A percentile compares a stretch with the other conserved stretches of the same genome.
Conservation (phyloP, 2,113 vertebrate species). For the Panthera uncia region DNA sequence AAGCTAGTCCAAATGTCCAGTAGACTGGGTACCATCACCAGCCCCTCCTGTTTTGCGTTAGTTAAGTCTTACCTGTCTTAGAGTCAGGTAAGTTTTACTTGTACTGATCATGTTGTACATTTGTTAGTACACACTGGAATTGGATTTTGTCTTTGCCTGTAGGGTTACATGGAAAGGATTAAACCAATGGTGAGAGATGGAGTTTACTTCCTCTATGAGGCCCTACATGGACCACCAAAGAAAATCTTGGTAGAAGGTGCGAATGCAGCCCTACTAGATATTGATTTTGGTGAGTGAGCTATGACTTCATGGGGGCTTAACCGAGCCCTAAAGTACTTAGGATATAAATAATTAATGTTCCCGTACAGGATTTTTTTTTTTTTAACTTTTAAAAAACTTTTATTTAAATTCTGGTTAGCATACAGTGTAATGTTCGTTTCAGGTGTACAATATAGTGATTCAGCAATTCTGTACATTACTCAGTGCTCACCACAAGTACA, state of each 20-base stretch:
- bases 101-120: background rate
- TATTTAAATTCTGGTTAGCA: too few species aligned
- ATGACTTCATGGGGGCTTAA: background rate
- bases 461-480: too few species aligned
- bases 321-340: background rate
- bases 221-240: conserved; percentile 94
- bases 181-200: conserved; percentile 98
- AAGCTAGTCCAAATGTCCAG: background rate
- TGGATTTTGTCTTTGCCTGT: conserved; percentile 61
- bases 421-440: too few species aligned
- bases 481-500: too few species aligned
- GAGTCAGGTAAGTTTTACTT: background rate
- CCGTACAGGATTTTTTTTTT: background rate
- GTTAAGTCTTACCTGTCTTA: background rate
- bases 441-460: too few species aligned
- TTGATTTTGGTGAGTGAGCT: conserved; percentile 94
- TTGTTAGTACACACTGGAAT: background rate
- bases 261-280: conserved; percentile 96
- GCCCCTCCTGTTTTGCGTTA: background rate
- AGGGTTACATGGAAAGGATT: conserved; percentile 93
- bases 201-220: conserved; percentile 97
- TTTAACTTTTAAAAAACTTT: too few species aligned
- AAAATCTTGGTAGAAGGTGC: conserved; percentile 98
- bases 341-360: conserved; percentile 38
- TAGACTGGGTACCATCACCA: background rate